Evolutionary conservation across 1,140 invertebrate species (phyloP).

Genomic region (Melipona quadrifasciata): DNA sequence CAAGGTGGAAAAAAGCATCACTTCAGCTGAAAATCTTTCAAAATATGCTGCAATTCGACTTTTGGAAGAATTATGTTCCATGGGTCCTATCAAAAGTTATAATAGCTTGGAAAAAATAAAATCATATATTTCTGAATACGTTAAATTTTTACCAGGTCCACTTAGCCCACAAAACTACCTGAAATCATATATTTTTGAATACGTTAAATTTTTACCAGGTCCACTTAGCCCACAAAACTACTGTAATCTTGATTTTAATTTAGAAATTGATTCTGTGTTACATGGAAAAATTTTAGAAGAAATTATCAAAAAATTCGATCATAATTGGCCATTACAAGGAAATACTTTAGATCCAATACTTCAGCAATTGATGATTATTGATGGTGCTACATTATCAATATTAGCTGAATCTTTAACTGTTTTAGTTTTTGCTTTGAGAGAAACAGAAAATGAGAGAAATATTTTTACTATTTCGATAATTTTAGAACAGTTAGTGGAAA

Average conservation of each 20-base stretch:
- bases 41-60: conserved; percentile 71
- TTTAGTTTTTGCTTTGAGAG: conserved; percentile 81
- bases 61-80: conserved; percentile 73
- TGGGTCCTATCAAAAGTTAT: conserved; percentile 78
- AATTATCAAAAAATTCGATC: conserved; percentile 81
- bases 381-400: conserved; percentile 79
- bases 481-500: conserved; percentile 82
- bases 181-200: conserved; percentile 61
- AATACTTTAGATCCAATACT: conserved; percentile 75
- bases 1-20: conserved; percentile 62
- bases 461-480: conserved; percentile 76
- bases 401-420: conserved; percentile 81
- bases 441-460: conserved; percentile 69
- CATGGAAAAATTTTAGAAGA: conserved; percentile 80
- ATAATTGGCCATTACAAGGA: conserved; percentile 80
- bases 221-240: conserved; percentile 85
- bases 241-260: conserved; percentile 75
- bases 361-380: conserved; percentile 80
- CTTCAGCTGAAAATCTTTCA: conserved; percentile 71
- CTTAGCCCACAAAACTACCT: conserved; percentile 85
- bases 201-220: conserved; percentile 82
- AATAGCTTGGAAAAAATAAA: conserved; percentile 74
- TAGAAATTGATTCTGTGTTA: conserved; percentile 74
- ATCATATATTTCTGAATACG: conserved; percentile 66
- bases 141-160: conserved; percentile 83